Conservation (phyloP, 2,888 invertebrate genomes). For the Tridacna crocea region DNA sequence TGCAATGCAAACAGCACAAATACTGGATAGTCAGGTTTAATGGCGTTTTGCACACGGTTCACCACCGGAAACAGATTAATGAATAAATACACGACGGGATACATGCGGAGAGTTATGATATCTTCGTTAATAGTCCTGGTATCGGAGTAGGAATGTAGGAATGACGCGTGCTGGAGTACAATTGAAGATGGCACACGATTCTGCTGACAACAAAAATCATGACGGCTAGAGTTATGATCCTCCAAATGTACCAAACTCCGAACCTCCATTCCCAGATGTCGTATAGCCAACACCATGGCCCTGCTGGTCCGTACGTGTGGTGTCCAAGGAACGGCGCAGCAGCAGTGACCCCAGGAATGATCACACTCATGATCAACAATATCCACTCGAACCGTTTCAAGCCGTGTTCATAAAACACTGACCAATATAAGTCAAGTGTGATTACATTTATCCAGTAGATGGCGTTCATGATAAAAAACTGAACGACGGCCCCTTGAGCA, state of each 20-base stretch:
- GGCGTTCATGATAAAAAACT: slow-evolving; percentile 25
- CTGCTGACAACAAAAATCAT: slow-evolving; percentile 30
- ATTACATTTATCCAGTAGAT: slow-evolving; percentile 36
- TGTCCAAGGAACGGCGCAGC: slow-evolving; percentile 30
- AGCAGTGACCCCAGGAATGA: slow-evolving; percentile 17
- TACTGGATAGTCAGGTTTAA: not conserved
- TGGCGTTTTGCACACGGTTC: slow-evolving; percentile 33
- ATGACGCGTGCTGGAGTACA: not conserved
- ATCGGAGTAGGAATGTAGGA: not conserved
- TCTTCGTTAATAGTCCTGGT: slow-evolving; percentile 19
- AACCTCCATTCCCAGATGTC: slow-evolving; percentile 41
- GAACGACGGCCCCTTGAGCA: slow-evolving; percentile 31
- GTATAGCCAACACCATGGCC: slow-evolving; percentile 48
- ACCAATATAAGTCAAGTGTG: slow-evolving; percentile 29
- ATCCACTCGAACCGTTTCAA: slow-evolving; percentile 18
- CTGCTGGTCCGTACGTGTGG: slow-evolving; percentile 43
- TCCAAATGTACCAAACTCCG: slow-evolving; percentile 50
- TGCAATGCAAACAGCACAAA: slow-evolving; percentile 35
- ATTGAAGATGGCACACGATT: slow-evolving; percentile 6
- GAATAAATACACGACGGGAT: slow-evolving; percentile 43
- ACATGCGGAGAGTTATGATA: slow-evolving; percentile 35
- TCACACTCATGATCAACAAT: slow-evolving; percentile 15
- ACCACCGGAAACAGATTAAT: slow-evolving; percentile 35
- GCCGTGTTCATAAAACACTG: slow-evolving; percentile 15
- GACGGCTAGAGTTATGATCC: slow-evolving; percentile 24